Conservation (phyloP, 2,797 vertebrate genomes). For the Lagodon rhomboides region DNA sequence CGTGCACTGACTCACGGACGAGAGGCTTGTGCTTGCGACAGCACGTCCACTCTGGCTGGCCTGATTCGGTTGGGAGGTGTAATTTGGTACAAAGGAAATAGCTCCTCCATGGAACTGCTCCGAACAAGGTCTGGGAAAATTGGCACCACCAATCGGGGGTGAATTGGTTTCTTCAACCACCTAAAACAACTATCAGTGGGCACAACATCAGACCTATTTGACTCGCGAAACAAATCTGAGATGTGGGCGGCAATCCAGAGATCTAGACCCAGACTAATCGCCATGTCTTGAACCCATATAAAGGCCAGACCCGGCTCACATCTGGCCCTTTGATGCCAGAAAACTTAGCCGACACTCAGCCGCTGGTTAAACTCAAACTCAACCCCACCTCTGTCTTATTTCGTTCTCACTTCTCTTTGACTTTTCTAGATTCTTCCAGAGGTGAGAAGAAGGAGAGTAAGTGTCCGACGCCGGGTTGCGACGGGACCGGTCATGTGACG, state of each 20-base stretch:
- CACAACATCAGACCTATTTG: background rate
- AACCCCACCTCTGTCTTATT: background rate
- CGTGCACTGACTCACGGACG: too few relatives aligned
- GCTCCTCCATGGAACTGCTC: too few relatives aligned
- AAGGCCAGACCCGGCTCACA: background rate
- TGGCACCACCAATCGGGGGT: too few relatives aligned
- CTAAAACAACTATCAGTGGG: background rate
- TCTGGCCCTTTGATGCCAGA: background rate
- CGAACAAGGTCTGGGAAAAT: too few relatives aligned
- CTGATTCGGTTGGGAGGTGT: too few relatives aligned
- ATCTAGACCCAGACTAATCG: conserved; percentile 5
- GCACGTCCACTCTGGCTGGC: too few relatives aligned
- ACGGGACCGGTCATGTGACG: conserved; percentile 98
- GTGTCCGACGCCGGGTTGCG: conserved; percentile 98
- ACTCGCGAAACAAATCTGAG: background rate
- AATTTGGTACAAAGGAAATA: too few relatives aligned
- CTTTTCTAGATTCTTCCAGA: conserved; percentile 91
- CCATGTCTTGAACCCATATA: too few relatives aligned
- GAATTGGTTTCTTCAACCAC: background rate
- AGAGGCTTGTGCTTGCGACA: too few relatives aligned
- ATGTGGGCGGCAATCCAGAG: background rate
- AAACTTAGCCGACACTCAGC: background rate
- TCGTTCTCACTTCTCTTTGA: background rate
- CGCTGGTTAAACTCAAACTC: background rate
- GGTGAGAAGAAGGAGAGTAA: conserved; percentile 99